phyloP scores from a whole-genome alignment of 2,888 invertebrate genomes.

The Rotaria macrura region DNA sequence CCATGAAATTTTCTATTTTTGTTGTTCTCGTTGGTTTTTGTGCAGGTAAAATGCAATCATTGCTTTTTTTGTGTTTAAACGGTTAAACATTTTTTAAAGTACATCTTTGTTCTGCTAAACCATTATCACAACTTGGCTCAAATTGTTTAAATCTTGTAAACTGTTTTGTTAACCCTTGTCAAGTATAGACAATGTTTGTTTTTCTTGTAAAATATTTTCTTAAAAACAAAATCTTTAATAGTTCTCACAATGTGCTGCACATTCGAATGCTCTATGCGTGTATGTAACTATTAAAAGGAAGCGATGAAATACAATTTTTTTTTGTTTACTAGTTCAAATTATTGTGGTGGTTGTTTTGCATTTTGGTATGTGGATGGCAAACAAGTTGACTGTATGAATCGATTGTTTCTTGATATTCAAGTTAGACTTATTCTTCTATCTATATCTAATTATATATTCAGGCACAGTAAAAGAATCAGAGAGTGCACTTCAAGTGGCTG shows the following conservation, averaged over 20 bases:
- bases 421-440: too few species aligned
- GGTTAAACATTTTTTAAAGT: neutral
- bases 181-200: neutral
- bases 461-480: too few species aligned
- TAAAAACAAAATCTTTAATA: neutral
- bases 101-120: neutral
- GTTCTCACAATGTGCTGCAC: neutral
- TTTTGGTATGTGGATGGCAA: neutral
- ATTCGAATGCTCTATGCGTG: neutral
- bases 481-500: too few species aligned
- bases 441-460: too few species aligned
- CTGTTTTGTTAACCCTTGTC: neutral
- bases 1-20: neutral
- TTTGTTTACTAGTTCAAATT: neutral
- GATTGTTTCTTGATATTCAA: neutral
- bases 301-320: neutral
- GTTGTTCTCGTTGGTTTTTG: neutral
- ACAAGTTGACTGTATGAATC: neutral
- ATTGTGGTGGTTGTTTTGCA: neutral
- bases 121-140: neutral
- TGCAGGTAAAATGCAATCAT: neutral
- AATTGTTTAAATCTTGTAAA: neutral
- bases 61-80: neutral
- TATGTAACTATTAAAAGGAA: neutral
- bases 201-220: neutral